Base-by-base conservation (phyloP, 53 echinoderm and acorn worm species). In the Patiria pectinifera region DNA sequence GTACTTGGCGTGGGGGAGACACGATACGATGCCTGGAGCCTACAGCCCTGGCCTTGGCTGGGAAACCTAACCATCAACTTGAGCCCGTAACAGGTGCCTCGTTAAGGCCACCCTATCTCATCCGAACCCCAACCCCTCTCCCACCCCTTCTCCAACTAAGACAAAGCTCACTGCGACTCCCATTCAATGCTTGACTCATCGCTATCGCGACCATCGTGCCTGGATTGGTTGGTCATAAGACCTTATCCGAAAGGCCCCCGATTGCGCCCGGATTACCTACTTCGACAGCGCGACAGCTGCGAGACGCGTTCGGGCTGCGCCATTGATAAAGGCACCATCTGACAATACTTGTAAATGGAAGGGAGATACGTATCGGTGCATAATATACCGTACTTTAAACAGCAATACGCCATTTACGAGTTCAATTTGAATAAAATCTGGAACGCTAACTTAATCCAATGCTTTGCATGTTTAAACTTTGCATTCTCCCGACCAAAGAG, bases 171-270 rank as follows among this genome's bases (percentile, higher is more conserved):
- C 24, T 74, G 3, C 9, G 24, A 23, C 74, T 74, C 4, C 74
- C 15, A 8, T 23, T n/a, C 74, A 16, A 24, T 66, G 15, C 0
- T 78, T 78, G 79, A 78, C 79, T 78, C 79, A 78, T 78, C 79
- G 79, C 46, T 53, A 53, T 53, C 53, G 8, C 8, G 53, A 53
- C 25, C 6, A 45, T 47, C 14, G 14, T 46, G 79, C 79, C 79
- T 47, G 79, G 79, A 78, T 78, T 78, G 79, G 45, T 15, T 44
- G 47, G 79, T 24, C 11, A 47, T 78, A 47, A 74, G 74, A 46
- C 79, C 79, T 78, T 78, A 78, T 78, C 79, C 79, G 18, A n/a
- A 15, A 12, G 79, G 76, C 25, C 76, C 79, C 79, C 47, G 47
- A 78, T 78, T 78, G 79, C 12, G 46, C 1, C 0, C 4, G 79